Evolutionary conservation across 2,797 vertebrate species (phyloP).

Genomic region (Tympanoctomys barrerae): DNA sequence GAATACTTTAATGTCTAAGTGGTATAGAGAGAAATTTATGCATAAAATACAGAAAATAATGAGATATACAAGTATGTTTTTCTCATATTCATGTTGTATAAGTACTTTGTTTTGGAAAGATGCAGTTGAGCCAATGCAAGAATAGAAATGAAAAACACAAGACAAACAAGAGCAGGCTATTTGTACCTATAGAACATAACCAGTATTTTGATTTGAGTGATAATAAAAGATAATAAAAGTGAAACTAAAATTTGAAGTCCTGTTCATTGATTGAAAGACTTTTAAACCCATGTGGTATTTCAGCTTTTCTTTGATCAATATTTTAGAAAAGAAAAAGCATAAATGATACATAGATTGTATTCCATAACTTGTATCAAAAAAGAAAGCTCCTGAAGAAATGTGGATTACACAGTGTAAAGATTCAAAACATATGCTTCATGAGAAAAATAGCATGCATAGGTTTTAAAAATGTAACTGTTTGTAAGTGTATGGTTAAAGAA

Average conservation of each 20-base stretch:
- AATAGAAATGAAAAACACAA: not conserved
- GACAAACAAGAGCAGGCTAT: not conserved
- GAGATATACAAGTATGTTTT: not conserved
- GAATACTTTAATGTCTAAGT: not conserved
- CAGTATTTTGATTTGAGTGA: not conserved
- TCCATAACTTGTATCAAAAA: not conserved
- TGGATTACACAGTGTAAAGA: not conserved
- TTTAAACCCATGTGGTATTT: not conserved
- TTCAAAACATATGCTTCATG: not conserved
- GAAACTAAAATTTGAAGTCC: not conserved
- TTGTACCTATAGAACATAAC: not conserved
- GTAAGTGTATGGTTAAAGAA: not conserved
- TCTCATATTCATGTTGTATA: not conserved
- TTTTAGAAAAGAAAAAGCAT: not conserved
- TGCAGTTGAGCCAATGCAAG: not conserved
- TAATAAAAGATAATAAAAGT: conserved; percentile 21
- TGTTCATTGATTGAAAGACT: not conserved
- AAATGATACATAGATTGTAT: not conserved
- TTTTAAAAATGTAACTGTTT: not conserved
- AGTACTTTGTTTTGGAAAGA: not conserved
- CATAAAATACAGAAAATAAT: not conserved
- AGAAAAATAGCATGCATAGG: not conserved
- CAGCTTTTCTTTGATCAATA: not conserved
- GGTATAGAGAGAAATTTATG: not conserved
- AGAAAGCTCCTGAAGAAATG: not conserved